These are phyloP conservation scores for Morpho achilles DNA, from an alignment of 2,888 invertebrate species.

Conservation along the genomic window DNA sequence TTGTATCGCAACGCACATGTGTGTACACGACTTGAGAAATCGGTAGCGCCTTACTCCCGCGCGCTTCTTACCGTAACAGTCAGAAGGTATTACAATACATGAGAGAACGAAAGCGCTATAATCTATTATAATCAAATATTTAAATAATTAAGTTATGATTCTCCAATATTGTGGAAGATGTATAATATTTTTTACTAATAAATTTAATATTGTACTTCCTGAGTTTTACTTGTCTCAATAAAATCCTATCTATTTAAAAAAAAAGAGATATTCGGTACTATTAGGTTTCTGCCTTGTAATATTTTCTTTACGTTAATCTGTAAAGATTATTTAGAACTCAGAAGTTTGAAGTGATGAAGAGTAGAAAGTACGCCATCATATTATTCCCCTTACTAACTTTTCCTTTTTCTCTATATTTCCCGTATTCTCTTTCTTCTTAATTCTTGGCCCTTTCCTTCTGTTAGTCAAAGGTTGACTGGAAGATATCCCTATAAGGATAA, in stretches of 20 bases:
- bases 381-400: too few species aligned
- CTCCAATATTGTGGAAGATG: conserved; percentile 79
- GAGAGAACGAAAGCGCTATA: conserved; percentile 72
- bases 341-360: too few species aligned
- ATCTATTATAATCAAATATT: conserved; percentile 76
- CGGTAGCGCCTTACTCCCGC: conserved; percentile 10
- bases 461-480: too few species aligned
- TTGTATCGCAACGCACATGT: conserved; percentile 37
- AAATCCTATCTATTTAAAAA: background rate
- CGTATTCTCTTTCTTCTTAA: too few species aligned
- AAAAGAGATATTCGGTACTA: background rate
- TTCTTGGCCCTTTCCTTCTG: too few species aligned
- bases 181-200: conserved; percentile 80
- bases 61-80: conserved; percentile 69
- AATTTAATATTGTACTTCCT: conserved; percentile 73
- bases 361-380: too few species aligned
- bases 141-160: conserved; percentile 77
- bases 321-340: too few species aligned
- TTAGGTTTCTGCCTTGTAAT: background rate
- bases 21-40: conserved; percentile 30
- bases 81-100: conserved; percentile 54
- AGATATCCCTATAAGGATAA: too few species aligned
- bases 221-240: conserved; percentile 47
- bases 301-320: background rate
- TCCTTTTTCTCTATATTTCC: too few species aligned